Percentiles rank a stretch among this genome's conserved stretches.
Conservation (phyloP, 2,113 vertebrate species). For the Stegostoma tigrinum region DNA sequence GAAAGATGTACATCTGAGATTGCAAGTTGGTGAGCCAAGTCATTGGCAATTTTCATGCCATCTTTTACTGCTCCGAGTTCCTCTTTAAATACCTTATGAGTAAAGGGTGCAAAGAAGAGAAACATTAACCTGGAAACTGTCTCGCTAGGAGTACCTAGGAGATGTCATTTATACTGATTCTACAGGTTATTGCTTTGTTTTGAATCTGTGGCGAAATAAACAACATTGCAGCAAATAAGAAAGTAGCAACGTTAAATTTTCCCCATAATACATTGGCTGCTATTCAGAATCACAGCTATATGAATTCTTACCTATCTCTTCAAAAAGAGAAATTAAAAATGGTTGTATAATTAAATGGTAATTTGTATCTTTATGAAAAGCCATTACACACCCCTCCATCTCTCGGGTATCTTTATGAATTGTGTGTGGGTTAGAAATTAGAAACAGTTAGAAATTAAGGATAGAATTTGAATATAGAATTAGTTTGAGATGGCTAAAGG, state of each 20-base stretch:
- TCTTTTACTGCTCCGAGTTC: conserved; percentile 85
- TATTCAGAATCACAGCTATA: background rate
- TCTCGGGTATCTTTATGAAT: background rate
- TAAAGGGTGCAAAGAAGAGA: conserved; percentile 11
- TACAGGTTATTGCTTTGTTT: background rate
- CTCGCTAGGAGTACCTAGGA: background rate
- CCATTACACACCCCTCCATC: background rate
- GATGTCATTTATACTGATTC: background rate
- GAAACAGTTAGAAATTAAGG: background rate
- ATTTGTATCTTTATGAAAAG: background rate
- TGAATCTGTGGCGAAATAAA: background rate
- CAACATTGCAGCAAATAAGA: background rate
- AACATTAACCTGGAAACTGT: background rate
- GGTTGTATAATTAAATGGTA: background rate
- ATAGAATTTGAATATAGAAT: background rate
- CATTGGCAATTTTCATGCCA: conserved; percentile 85
- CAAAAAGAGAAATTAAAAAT: background rate
- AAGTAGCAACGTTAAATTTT: background rate
- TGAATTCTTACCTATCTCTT: background rate
- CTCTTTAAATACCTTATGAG: conserved; percentile 82
- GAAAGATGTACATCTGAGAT: conserved; percentile 92
- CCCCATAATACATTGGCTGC: background rate
- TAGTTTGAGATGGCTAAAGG: background rate
- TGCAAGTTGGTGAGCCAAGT: conserved; percentile 90
- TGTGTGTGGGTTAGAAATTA: background rate